phyloP scores from a whole-genome alignment of 2,113 vertebrate genomes.

The Antechinus flavipes region DNA sequence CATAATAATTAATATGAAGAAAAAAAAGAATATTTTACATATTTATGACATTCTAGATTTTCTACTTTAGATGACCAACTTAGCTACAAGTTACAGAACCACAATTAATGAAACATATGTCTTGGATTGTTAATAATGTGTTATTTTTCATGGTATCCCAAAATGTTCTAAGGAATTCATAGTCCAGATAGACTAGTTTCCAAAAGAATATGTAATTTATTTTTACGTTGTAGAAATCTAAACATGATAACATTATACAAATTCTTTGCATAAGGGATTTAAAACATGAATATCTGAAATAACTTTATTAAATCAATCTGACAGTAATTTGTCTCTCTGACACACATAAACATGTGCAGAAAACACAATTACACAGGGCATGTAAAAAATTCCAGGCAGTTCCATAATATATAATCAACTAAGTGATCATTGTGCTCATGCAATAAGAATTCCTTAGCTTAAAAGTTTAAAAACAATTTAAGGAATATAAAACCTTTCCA shows the following conservation, averaged over 20 bases:
- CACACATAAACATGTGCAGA: background rate
- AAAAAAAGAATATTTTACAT: too few species aligned
- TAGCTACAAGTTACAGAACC: background rate
- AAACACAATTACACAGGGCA: accelerated
- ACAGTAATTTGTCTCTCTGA: background rate
- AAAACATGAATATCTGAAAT: background rate
- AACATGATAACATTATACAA: background rate
- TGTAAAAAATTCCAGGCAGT: accelerated
- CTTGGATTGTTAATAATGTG: background rate
- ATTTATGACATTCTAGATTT: background rate
- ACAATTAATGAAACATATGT: background rate
- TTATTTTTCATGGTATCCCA: background rate
- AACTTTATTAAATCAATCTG: background rate
- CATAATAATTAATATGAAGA: too few species aligned
- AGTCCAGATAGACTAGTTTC: background rate
- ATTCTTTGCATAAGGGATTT: background rate
- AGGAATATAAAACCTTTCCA: background rate
- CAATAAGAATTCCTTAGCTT: background rate
- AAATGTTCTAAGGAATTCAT: background rate
- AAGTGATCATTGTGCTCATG: background rate
- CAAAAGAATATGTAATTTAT: background rate
- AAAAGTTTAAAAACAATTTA: background rate
- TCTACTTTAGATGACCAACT: background rate
- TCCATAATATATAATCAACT: background rate
- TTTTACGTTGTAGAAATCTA: background rate